Evolutionary conservation across 2,888 invertebrate species (phyloP).

Genomic region (Stenoptilia bipunctidactyla): DNA sequence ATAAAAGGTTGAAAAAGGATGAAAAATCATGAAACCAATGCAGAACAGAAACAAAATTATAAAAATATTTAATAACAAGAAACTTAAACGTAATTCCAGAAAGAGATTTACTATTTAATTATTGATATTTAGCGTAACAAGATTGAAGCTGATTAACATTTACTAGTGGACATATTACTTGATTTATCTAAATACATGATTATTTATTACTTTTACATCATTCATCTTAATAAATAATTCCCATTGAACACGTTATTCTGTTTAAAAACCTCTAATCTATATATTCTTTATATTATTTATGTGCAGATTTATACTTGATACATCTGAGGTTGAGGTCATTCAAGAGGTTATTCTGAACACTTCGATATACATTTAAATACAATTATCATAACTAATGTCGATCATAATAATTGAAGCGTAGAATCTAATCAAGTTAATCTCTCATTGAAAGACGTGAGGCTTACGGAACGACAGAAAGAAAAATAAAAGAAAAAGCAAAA

Average conservation of each 20-base stretch:
- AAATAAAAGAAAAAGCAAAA: conserved; percentile 42
- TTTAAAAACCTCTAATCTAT: conserved; percentile 56
- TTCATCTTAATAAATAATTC: conserved; percentile 66
- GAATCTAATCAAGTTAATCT: conserved; percentile 38
- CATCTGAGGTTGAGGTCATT: conserved; percentile 14
- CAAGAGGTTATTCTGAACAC: conserved; percentile 55
- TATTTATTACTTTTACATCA: conserved; percentile 54
- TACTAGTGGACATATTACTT: conserved; percentile 64
- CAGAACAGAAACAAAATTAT: conserved; percentile 34
- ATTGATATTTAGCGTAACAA: conserved; percentile 55
- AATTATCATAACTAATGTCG: conserved; percentile 42
- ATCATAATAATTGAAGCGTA: conserved; percentile 22
- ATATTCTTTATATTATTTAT: conserved; percentile 53
- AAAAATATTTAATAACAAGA: conserved; percentile 51
- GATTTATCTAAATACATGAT: conserved; percentile 63
- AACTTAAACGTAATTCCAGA: conserved; percentile 47
- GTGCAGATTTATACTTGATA: conserved; percentile 47
- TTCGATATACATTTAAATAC: conserved; percentile 48
- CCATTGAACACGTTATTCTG: conserved; percentile 63
- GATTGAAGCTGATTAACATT: conserved; percentile 60
- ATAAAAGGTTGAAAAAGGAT: conserved; percentile 41
- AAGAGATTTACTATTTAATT: conserved; percentile 37
- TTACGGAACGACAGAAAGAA: conserved; percentile 46
- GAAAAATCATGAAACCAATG: conserved; percentile 24
- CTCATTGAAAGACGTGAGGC: conserved; percentile 44